These are phyloP conservation scores for Dipodomys stephensi DNA, from an alignment of 2,113 vertebrate species.

Conservation along the genomic window DNA sequence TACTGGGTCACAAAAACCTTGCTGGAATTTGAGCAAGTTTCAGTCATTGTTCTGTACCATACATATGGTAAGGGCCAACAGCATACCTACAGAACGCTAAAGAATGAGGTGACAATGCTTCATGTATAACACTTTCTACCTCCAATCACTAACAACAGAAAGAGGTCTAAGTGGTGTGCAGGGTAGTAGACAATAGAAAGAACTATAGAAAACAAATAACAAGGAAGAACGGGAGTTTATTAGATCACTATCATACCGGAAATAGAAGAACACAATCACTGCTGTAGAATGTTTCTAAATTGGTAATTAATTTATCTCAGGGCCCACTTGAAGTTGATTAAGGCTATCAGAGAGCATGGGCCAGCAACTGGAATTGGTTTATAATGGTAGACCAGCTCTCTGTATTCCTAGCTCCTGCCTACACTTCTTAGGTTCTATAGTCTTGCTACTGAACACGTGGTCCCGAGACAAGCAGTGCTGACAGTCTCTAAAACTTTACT, in stretches of 20 bases:
- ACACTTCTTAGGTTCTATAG: conserved; percentile 31
- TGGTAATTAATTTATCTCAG: conserved; percentile 83
- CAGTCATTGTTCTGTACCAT: conserved; percentile 75
- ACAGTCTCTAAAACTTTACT: not conserved
- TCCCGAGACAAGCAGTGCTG: not conserved
- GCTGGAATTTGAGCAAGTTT: conserved; percentile 55
- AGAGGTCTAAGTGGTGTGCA: conserved; percentile 73
- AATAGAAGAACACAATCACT: conserved; percentile 75
- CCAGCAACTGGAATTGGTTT: conserved; percentile 35
- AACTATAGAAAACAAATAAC: conserved; percentile 69
- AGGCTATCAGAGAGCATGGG: conserved; percentile 46
- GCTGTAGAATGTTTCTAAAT: conserved; percentile 72
- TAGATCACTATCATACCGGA: not conserved
- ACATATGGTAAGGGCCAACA: conserved; percentile 75
- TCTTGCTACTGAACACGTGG: conserved; percentile 36
- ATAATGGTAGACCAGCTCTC: conserved; percentile 60
- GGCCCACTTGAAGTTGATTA: conserved; percentile 75
- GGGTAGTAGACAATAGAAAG: conserved; percentile 68
- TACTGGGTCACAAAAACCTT: conserved; percentile 71
- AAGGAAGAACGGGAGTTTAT: conserved; percentile 60
- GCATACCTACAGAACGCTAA: conserved; percentile 68
- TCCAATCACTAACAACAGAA: conserved; percentile 74
- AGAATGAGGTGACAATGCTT: conserved; percentile 77
- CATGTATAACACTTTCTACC: conserved; percentile 72
- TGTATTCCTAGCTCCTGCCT: conserved; percentile 70